These are phyloP conservation scores for Salvelinus fontinalis DNA, from an alignment of 2,113 vertebrate genomes.

Conservation along the genomic window DNA sequence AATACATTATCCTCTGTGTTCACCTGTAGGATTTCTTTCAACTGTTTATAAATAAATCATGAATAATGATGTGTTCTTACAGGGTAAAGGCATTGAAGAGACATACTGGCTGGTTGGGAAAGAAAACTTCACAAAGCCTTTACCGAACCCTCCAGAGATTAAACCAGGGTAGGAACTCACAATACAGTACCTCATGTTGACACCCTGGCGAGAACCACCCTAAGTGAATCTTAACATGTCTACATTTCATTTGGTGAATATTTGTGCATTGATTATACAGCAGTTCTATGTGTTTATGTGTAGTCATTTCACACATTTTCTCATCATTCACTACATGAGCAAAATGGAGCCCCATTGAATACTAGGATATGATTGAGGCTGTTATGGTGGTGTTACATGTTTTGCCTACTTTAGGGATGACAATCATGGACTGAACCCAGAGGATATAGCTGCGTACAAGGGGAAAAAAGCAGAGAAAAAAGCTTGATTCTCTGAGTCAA, in stretches of 20 bases:
- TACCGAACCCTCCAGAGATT: slow-evolving; percentile 85
- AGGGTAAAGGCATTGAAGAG: slow-evolving; percentile 93
- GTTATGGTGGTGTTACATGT: slow-evolving; percentile 5
- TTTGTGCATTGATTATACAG: neutral
- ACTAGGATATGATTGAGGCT: neutral
- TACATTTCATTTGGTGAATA: no score
- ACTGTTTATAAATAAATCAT: neutral
- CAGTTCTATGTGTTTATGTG: neutral
- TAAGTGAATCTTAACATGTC: no score
- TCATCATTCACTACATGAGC: no score
- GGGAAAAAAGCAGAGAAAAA: slow-evolving; percentile 84
- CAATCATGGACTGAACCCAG: slow-evolving; percentile 82
- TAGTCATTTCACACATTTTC: neutral
- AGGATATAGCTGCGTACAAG: slow-evolving; percentile 84
- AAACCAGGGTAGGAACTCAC: slow-evolving; percentile 81
- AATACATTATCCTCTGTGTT: neutral
- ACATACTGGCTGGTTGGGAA: slow-evolving; percentile 92
- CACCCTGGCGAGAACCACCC: no score
- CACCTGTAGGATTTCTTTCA: neutral
- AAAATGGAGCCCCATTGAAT: neutral
- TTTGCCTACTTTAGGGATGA: slow-evolving; percentile 73
- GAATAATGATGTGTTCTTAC: slow-evolving; percentile 12
- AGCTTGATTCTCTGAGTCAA: slow-evolving; percentile 64
- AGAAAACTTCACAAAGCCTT: slow-evolving; percentile 80
- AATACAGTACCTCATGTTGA: neutral